phyloP scores from a whole-genome alignment of 1,140 invertebrate genomes.

The Drosophila subpulchrella region DNA sequence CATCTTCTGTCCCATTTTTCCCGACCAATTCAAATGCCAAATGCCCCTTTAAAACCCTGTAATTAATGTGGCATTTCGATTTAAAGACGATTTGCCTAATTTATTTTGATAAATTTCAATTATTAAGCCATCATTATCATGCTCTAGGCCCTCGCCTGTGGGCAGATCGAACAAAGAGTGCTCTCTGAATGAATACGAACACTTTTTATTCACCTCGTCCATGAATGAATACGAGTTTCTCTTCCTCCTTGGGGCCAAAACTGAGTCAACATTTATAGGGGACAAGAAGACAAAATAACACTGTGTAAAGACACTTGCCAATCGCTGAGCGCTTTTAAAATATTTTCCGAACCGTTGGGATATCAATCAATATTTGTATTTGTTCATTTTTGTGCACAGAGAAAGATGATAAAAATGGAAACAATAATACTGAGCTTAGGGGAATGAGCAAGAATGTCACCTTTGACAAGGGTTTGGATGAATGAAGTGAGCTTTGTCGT shows the following conservation, averaged over 20 bases:
- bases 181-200: conserved; percentile 51
- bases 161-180: conserved; percentile 15
- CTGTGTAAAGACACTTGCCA: conserved; percentile 20
- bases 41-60: conserved; percentile 50
- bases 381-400: conserved; percentile 1
- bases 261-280: conserved; percentile 9
- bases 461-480: conserved; percentile 48
- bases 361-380: conserved; percentile 45
- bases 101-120: conserved; percentile 76
- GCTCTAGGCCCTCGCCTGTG: conserved; percentile 9
- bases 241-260: conserved; percentile 28
- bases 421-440: conserved; percentile 5
- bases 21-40: conserved; percentile 43
- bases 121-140: conserved; percentile 69
- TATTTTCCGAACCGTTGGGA: conserved; percentile 36
- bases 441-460: conserved; percentile 16
- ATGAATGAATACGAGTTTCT: conserved; percentile 53
- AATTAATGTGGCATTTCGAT: conserved; percentile 73
- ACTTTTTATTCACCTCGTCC: conserved; percentile 15
- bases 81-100: conserved; percentile 70
- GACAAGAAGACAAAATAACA: conserved; percentile 7
- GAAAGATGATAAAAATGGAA: conserved; percentile 3
- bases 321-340: conserved; percentile 30
- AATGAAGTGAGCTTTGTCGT: conserved; percentile 34
- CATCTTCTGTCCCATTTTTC: conserved; percentile 16